Evolutionary conservation across 2,113 vertebrate genomes (phyloP).

Genomic region (Gadus macrocephalus): DNA sequence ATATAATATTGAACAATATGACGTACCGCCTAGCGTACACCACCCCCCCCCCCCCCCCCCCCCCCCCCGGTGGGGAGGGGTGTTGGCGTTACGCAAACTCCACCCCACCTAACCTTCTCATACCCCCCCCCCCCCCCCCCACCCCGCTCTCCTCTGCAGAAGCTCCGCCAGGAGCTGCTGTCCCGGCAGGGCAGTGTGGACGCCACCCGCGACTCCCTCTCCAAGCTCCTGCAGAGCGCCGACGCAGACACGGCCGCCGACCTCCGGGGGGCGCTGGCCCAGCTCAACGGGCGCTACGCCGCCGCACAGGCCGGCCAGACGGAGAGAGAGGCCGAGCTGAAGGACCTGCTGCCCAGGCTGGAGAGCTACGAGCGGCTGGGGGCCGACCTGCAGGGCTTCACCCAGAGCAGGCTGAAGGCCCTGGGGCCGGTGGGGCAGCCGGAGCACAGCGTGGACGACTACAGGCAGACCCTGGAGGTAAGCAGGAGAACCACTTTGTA

Average conservation of each 20-base stretch:
- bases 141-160: constrained; percentile 64
- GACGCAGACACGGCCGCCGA: constrained; percentile 77
- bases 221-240: constrained; percentile 77
- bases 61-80: too few relatives aligned
- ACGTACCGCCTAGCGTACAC: not conserved
- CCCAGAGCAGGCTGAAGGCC: constrained; percentile 72
- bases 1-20: not conserved
- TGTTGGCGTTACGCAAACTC: not conserved
- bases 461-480: constrained; percentile 90
- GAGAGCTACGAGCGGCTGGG: constrained; percentile 87
- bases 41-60: too few relatives aligned
- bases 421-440: constrained; percentile 83
- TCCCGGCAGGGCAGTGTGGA: constrained; percentile 89
- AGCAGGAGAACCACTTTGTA: constrained; percentile 11
- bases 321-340: constrained; percentile 77
- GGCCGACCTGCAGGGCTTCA: constrained; percentile 78
- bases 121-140: not conserved
- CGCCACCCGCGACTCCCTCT: constrained; percentile 85
- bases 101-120: not conserved
- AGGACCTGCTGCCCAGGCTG: constrained; percentile 79
- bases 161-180: constrained; percentile 90
- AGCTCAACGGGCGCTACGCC: constrained; percentile 72
- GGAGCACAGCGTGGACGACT: constrained; percentile 80
- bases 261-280: constrained; percentile 78
- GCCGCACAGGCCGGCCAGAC: constrained; percentile 78